Evolutionary conservation across 1,140 invertebrate genomes (phyloP), one percentile per base, ranked within the genome.

Genomic region (Bombus difficillimus): DNA sequence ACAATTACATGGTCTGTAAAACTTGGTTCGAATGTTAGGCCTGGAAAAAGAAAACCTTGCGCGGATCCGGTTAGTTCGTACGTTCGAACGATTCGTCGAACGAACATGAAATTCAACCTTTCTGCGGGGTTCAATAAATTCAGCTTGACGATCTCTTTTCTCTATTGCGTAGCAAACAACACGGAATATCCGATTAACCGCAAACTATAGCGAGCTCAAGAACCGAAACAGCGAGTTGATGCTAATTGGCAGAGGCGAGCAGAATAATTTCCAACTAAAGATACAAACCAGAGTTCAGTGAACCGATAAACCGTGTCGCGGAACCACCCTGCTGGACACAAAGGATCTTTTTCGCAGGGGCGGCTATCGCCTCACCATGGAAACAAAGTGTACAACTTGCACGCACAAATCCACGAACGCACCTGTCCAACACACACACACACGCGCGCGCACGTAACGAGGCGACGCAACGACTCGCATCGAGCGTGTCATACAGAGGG

Each of bases 291-390:
- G 0, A 39, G 66, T 83, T 84, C 83, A 53, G 25, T 79, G 83
- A 84, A 84, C 76, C 76, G 83, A 10, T 10, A 68, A 76, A 83
- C 34, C 43, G 34, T 68, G n/a, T 62, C 76, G 62, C 57, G 43
- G 25, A 39, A 37, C n/a, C 59, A 22, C 18, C 37, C 12, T 8
- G 43, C 3, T 37, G 71, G 25, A 34, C 34, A 47, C 83, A 62
- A 80, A 72, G 47, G 76, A 66, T 32, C 34, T 83, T 71, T 84
- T 80, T 77, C 74, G 74, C 64, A 47, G n/a, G 71, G 75, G 47
- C n/a, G 32, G 18, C 25, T 22, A 13, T 18, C 5, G 66, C 1
- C 32, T 72, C 76, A 6, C 66, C 64, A 71, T 78, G 75, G 71
- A 64, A 76, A 83, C 73, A 68, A 83, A 68, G 83, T 75, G 69